Evolutionary conservation across 1,140 invertebrate species (phyloP), one percentile per base, ranked within the genome.

Genomic region (Drosophila melanogaster): DNA sequence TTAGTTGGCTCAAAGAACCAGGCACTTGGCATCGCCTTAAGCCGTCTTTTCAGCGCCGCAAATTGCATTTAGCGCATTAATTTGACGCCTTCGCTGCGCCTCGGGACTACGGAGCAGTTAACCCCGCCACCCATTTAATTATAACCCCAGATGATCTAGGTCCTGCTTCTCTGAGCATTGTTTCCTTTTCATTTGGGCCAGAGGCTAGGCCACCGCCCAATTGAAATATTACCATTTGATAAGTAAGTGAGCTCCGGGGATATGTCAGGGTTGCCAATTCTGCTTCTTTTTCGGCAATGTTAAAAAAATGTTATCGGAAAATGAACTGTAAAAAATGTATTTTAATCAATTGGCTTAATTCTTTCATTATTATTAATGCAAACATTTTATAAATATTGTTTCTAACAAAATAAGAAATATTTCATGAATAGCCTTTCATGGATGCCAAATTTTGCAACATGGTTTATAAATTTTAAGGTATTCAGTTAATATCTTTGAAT

Each of bases 31-130:
- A 47, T 76, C 44, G 60, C 57, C 70, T 80, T 80, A 71, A 77
- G 58, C 50, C 73, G 55, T 35, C 64, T 62, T 69, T 84, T 65
- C 65, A 43, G 46, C 41, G 47, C 78, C 60, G 17, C 78, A 78
- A 78, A 86, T 86, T 86, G 83, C 81, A 86, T 86, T 86, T 86
- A 76, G 79, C 64, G 64, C 73, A 70, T 87, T 86, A 86, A 86
- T 86, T 86, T 86, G 24, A 44, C 59, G 49, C 55, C 60, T 61
- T 62, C 60, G 26, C 78, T 40, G 49, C 22, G 53, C 58, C 35
- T 15, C 10, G n/a, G 37, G 38, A 40, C 37, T 41, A 11, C 15
- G 30, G 17, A 50, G 43, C 19, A 33, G 19, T 44, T 49, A 15
- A 41, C 35, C 33, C 43, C 30, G 6, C 69, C 35, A 10, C 12